Conservation (phyloP, 92 coral and sea anemone species). For the Epizoanthus fatuus region DNA sequence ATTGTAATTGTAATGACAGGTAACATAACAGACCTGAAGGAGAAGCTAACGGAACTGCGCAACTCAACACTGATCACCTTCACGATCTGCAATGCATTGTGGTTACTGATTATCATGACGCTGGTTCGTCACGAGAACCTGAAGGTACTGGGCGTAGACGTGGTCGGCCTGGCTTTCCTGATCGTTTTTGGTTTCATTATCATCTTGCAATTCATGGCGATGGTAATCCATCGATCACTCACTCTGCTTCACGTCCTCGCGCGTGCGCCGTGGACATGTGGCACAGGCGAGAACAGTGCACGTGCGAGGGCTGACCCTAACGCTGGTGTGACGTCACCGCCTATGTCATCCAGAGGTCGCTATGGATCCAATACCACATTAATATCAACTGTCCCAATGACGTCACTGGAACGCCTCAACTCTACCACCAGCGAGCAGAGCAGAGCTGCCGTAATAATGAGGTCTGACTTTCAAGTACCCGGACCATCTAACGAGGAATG, state of each 20-base stretch:
- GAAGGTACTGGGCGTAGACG: constrained; percentile 38
- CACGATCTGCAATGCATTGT: constrained; percentile 61
- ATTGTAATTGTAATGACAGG: neutral
- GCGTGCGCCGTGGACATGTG: constrained; percentile 66
- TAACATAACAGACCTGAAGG: constrained; percentile 18
- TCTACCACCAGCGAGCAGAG: constrained; percentile 6
- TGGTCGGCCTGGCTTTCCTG: constrained; percentile 58
- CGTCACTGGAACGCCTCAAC: constrained; percentile 32
- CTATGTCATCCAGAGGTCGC: neutral
- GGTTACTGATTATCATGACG: constrained; percentile 68
- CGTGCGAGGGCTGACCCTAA: neutral
- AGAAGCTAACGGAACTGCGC: constrained; percentile 49
- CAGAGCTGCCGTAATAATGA: constrained; percentile 15
- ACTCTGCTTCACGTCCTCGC: constrained; percentile 61
- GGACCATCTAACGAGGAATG: neutral
- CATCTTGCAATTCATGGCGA: constrained; percentile 56
- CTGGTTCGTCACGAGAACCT: constrained; percentile 40
- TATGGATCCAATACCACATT: constrained; percentile 17
- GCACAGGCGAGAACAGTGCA: constrained; percentile 19
- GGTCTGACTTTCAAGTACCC: constrained; percentile 10
- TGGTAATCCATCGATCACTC: constrained; percentile 57
- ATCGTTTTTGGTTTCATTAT: constrained; percentile 56
- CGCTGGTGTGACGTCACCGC: neutral
- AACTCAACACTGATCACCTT: constrained; percentile 64
- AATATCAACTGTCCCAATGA: constrained; percentile 21